These are phyloP conservation scores for Liopterus haemorrhoidalis DNA, from an alignment of 2,888 invertebrate species.

Conservation along the genomic window DNA sequence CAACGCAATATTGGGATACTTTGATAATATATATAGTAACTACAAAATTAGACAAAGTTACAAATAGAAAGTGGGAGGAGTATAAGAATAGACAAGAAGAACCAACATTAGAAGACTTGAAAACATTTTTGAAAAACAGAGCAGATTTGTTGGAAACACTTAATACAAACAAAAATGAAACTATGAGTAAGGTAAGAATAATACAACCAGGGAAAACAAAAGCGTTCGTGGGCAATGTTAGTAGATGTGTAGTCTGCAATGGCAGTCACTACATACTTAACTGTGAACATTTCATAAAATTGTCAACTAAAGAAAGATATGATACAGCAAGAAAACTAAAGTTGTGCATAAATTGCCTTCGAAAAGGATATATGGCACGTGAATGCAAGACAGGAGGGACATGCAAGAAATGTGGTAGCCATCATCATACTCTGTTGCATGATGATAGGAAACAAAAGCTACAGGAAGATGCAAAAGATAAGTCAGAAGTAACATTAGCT, in stretches of 20 bases:
- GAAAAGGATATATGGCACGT: constrained; percentile 9
- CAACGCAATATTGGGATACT: constrained; percentile 25
- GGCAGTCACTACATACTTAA: constrained; percentile 9
- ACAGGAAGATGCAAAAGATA: background rate
- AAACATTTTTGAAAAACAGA: constrained; percentile 8
- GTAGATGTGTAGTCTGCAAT: background rate
- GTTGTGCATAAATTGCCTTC: constrained; percentile 16
- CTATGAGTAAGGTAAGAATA: background rate
- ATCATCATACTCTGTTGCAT: constrained; percentile 20
- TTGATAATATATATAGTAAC: constrained; percentile 23
- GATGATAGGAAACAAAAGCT: constrained; percentile 1
- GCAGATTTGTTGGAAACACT: constrained; percentile 4
- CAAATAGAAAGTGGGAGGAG: constrained; percentile 19
- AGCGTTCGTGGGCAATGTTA: background rate
- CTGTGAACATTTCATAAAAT: constrained; percentile 14
- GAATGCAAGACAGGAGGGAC: constrained; percentile 10
- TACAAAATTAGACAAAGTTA: constrained; percentile 18
- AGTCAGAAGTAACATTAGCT: background rate
- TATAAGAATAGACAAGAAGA: constrained; percentile 2
- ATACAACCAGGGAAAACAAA: background rate
- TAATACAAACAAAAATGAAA: background rate
- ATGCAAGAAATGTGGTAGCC: constrained; percentile 12
- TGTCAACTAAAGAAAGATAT: background rate
- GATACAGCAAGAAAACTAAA: background rate
- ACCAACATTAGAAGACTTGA: constrained; percentile 18